A percentile compares a stretch with the other conserved stretches of the same genome.
These are phyloP conservation scores for Macquaria australasica DNA, from an alignment of 2,113 vertebrate species.

Conservation along the genomic window DNA sequence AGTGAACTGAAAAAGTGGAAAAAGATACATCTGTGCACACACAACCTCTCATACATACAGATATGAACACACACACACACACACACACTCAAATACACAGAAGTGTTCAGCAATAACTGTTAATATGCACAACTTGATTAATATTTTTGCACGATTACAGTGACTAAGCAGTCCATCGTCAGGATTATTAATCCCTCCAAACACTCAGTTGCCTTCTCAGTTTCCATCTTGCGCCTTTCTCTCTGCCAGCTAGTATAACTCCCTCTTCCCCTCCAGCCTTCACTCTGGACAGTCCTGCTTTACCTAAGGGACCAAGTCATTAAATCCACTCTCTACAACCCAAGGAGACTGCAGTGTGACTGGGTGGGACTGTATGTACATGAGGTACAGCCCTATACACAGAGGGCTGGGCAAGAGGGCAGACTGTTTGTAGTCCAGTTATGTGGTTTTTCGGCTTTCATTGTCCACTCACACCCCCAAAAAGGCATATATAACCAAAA, in stretches of 20 bases:
- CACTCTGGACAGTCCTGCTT: slow-evolving; percentile 51
- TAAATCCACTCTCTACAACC: slow-evolving; percentile 37
- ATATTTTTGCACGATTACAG: slow-evolving; percentile 79
- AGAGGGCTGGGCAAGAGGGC: slow-evolving; percentile 28
- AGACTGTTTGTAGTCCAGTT: slow-evolving; percentile 43
- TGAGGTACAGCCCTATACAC: slow-evolving; percentile 56
- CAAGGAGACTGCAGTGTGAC: slow-evolving; percentile 61
- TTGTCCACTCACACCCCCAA: slow-evolving; percentile 43
- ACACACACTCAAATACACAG: slow-evolving; percentile 63
- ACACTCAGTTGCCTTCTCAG: slow-evolving; percentile 39
- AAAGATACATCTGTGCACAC: slow-evolving; percentile 72
- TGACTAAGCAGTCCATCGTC: slow-evolving; percentile 69
- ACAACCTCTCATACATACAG: slow-evolving; percentile 56
- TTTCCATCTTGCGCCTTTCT: slow-evolving; percentile 36
- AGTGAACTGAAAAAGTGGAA: slow-evolving; percentile 80
- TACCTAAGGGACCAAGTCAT: slow-evolving; percentile 41
- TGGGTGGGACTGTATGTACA: slow-evolving; percentile 53
- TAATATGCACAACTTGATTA: slow-evolving; percentile 82
- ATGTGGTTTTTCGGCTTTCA: slow-evolving; percentile 30
- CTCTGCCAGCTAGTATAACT: slow-evolving; percentile 42
- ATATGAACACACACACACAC: slow-evolving; percentile 60
- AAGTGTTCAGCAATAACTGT: slow-evolving; percentile 73
- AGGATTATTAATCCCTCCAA: slow-evolving; percentile 52
- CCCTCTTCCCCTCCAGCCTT: slow-evolving; percentile 21
- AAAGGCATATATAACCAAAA: slow-evolving; percentile 62